Evolutionary conservation across 1,140 invertebrate genomes (phyloP).

Genomic region (Panonychus citri): DNA sequence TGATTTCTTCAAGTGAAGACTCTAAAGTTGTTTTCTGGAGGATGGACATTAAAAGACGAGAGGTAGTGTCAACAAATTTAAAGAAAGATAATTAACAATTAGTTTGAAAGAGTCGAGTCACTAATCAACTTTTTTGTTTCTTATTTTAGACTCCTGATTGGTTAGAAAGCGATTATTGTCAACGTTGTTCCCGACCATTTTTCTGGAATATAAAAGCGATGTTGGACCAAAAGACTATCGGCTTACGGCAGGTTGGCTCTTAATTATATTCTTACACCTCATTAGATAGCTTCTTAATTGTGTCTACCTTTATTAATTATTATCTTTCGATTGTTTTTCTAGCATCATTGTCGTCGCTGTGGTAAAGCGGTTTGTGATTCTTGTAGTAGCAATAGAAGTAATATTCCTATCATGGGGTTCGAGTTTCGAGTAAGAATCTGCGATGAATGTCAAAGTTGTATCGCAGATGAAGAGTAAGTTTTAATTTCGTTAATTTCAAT

Average conservation of each 20-base stretch:
- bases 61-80: conserved; percentile 26
- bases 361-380: conserved; percentile 77
- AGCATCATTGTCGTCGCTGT: conserved; percentile 31
- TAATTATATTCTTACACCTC: background rate
- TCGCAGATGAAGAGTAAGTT: conserved; percentile 48
- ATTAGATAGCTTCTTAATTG: background rate
- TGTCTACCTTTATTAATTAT: background rate
- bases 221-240: conserved; percentile 85
- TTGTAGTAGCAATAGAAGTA: conserved; percentile 63
- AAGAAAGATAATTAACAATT: too few species aligned
- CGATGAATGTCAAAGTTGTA: conserved; percentile 56
- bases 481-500: too few species aligned
- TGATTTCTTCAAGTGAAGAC: conserved; percentile 87
- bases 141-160: conserved; percentile 54
- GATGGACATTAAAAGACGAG: conserved; percentile 58
- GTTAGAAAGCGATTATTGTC: conserved; percentile 76
- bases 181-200: conserved; percentile 76
- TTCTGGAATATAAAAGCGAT: conserved; percentile 97
- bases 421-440: conserved; percentile 92
- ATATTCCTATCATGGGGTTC: conserved; percentile 85
- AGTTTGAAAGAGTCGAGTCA: too few species aligned
- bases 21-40: conserved; percentile 84
- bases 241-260: conserved; percentile 48
- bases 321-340: background rate
- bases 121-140: too few species aligned